Evolutionary conservation across 2,113 vertebrate species (phyloP).

Genomic region (Anseranas semipalmata): DNA sequence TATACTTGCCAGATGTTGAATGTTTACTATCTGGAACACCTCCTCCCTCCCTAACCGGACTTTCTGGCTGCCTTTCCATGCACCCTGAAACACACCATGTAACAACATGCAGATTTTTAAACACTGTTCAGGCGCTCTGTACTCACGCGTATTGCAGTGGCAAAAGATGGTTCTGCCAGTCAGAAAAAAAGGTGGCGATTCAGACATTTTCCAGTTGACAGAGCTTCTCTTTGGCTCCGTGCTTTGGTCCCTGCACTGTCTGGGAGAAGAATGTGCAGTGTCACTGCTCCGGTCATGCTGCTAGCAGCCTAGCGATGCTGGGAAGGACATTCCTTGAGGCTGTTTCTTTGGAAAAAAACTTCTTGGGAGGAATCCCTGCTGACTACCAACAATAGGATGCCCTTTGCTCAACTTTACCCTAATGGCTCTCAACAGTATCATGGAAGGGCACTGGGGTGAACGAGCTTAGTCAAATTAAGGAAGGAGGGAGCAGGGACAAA

Average conservation of each 20-base stretch:
- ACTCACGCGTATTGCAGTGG: background rate
- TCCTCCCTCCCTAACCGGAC: background rate
- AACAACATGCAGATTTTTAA: background rate
- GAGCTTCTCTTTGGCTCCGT: background rate
- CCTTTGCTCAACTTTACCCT: background rate
- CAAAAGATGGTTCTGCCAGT: background rate
- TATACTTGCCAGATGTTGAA: conserved; percentile 59
- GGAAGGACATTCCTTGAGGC: background rate
- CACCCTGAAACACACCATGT: background rate
- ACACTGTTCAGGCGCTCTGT: background rate
- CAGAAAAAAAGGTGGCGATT: background rate
- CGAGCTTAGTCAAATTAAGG: background rate
- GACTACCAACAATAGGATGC: background rate
- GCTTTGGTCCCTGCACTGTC: background rate
- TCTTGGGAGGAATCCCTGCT: background rate
- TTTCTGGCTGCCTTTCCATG: conserved; percentile 26
- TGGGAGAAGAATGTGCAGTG: background rate
- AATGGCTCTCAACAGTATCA: background rate
- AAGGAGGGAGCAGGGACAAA: background rate
- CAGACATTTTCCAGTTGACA: background rate
- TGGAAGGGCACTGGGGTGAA: background rate
- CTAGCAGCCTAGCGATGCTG: background rate
- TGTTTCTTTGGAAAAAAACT: background rate
- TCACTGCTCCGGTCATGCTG: background rate
- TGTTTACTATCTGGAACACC: background rate